A percentile compares a stretch with the other conserved stretches of the same genome.
These are phyloP conservation scores for Aselliscus stoliczkanus DNA, from an alignment of 2,797 vertebrate genomes.

Conservation along the genomic window DNA sequence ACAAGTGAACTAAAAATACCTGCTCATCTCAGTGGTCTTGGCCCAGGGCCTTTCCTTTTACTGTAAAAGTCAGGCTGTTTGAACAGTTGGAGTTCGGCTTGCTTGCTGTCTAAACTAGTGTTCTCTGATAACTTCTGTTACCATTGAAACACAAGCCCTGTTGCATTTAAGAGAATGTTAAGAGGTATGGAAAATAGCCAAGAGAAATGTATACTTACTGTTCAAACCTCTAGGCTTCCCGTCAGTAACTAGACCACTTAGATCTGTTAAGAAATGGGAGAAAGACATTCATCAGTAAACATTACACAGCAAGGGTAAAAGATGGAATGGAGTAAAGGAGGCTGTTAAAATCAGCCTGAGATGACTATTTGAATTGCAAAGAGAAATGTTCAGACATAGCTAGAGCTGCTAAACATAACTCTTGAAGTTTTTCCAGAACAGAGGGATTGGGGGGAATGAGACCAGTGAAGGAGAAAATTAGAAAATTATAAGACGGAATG, in stretches of 20 bases:
- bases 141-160: slow-evolving; percentile 50
- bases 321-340: slow-evolving; percentile 52
- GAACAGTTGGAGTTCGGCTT: slow-evolving; percentile 74
- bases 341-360: slow-evolving; percentile 52
- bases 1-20: slow-evolving; percentile 77
- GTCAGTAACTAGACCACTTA: slow-evolving; percentile 47
- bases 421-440: slow-evolving; percentile 70
- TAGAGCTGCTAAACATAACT: slow-evolving; percentile 62
- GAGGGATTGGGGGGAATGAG: slow-evolving; percentile 62
- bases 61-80: slow-evolving; percentile 75
- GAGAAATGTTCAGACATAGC: slow-evolving; percentile 56
- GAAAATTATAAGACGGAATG: slow-evolving; percentile 72
- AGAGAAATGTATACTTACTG: slow-evolving; percentile 58
- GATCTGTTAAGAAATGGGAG: slow-evolving; percentile 50
- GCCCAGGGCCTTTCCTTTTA: slow-evolving; percentile 62
- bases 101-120: slow-evolving; percentile 74
- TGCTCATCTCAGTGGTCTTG: slow-evolving; percentile 70
- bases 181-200: slow-evolving; percentile 72
- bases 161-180: slow-evolving; percentile 61
- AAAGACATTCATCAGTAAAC: slow-evolving; percentile 67
- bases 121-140: slow-evolving; percentile 77
- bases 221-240: slow-evolving; percentile 40
- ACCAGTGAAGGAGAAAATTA: slow-evolving; percentile 77
- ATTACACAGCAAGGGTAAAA: slow-evolving; percentile 67
- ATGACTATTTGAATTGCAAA: slow-evolving; percentile 72